phyloP scores from a whole-genome alignment of 2,888 invertebrate genomes.

The Drosophila mayaguana region DNA sequence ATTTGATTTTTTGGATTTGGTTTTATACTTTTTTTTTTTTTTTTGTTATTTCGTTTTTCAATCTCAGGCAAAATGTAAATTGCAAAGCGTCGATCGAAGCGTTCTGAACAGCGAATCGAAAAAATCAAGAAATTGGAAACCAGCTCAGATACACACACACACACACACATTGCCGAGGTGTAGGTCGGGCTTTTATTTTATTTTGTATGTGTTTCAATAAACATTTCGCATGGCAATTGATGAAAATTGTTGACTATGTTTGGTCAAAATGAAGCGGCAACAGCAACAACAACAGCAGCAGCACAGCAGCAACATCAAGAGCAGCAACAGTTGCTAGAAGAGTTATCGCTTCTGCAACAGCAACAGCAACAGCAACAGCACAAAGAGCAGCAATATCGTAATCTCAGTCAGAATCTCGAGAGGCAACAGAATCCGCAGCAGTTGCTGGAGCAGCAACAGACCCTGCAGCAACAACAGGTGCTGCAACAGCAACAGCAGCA shows the following conservation, averaged over 20 bases:
- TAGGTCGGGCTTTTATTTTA: slow-evolving; percentile 36
- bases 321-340: slow-evolving; percentile 4
- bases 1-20: slow-evolving; percentile 14
- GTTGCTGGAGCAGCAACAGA: slow-evolving; percentile 10
- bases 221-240: slow-evolving; percentile 20
- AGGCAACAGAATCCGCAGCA: not conserved
- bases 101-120: slow-evolving; percentile 36
- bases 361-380: too few relatives aligned
- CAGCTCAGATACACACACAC: slow-evolving; percentile 23
- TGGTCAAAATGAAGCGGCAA: slow-evolving; percentile 62
- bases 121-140: slow-evolving; percentile 54
- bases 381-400: slow-evolving; percentile 2
- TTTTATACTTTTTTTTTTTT: slow-evolving; percentile 6
- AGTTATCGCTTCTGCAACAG: too few relatives aligned
- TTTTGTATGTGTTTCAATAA: slow-evolving; percentile 32
- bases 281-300: slow-evolving; percentile 26
- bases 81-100: slow-evolving; percentile 29
- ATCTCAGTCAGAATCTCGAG: slow-evolving; percentile 1
- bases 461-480: slow-evolving; percentile 10
- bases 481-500: slow-evolving; percentile 15
- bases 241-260: slow-evolving; percentile 59
- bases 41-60: slow-evolving; percentile 13
- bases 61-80: slow-evolving; percentile 64
- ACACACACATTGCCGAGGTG: slow-evolving; percentile 14
- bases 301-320: slow-evolving; percentile 3